Percentiles rank a stretch among this genome's conserved stretches.
Evolutionary conservation across 2,113 vertebrate species (phyloP).

Genomic region (Lates calcarifer): DNA sequence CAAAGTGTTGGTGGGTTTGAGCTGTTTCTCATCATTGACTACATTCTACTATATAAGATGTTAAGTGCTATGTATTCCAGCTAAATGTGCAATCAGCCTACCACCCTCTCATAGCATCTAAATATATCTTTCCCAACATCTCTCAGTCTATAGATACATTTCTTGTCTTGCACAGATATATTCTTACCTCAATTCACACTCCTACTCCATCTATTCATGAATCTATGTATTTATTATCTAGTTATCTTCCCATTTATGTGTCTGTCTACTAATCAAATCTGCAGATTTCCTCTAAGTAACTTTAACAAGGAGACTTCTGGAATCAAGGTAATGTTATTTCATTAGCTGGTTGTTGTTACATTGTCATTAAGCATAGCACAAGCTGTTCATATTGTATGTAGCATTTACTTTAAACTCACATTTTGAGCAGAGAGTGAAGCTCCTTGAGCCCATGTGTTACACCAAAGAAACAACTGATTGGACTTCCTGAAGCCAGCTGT

Average conservation of each 20-base stretch:
- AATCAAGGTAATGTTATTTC: neutral
- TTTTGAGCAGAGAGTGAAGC: too few species aligned
- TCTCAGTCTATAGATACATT: constrained; percentile 28
- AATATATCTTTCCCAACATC: constrained; percentile 31
- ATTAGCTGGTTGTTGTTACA: neutral
- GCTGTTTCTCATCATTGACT: neutral
- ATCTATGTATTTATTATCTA: neutral
- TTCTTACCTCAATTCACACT: constrained; percentile 10
- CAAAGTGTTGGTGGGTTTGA: too few species aligned
- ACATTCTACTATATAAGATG: neutral
- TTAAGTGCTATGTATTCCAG: neutral
- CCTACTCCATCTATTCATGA: constrained; percentile 37
- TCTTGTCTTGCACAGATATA: constrained; percentile 26
- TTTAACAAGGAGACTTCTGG: neutral
- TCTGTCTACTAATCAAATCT: neutral
- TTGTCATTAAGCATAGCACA: neutral
- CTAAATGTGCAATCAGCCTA: constrained; percentile 17
- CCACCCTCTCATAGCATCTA: constrained; percentile 12
- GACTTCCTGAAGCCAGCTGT: too few species aligned
- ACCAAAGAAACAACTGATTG: too few species aligned
- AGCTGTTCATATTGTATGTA: neutral
- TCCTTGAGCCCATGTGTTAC: too few species aligned
- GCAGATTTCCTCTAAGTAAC: neutral
- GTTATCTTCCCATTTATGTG: neutral
- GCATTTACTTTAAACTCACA: too few species aligned